phyloP scores from a whole-genome alignment of 2,797 vertebrate genomes.

The Emys orbicularis region DNA sequence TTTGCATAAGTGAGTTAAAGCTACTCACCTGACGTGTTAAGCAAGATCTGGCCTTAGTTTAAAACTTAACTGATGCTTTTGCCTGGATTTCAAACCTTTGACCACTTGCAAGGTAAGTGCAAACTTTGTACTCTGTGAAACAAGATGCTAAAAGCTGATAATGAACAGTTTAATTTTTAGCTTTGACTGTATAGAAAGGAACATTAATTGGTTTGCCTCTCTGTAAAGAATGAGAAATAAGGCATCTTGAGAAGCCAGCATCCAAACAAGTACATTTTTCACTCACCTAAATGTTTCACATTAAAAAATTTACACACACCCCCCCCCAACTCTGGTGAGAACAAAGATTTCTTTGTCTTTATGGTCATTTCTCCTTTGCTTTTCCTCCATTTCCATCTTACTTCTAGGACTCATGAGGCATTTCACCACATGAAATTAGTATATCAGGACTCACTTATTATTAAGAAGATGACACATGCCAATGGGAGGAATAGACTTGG shows the following conservation, averaged over 20 bases:
- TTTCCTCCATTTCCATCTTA: background rate
- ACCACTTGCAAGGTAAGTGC: background rate
- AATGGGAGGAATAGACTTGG: too few species aligned
- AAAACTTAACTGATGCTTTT: background rate
- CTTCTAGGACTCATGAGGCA: background rate
- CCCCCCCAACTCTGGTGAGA: background rate
- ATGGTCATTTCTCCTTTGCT: background rate
- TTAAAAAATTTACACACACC: background rate
- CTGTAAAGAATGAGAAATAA: background rate
- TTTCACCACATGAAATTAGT: background rate
- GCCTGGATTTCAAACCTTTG: background rate
- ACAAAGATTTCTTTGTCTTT: background rate
- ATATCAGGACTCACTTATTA: background rate
- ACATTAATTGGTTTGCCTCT: background rate
- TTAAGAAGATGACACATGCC: background rate
- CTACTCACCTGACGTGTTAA: background rate
- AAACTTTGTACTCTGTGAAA: background rate
- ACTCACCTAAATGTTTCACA: background rate
- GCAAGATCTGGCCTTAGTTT: accelerated
- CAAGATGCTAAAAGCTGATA: background rate
- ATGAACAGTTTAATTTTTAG: background rate
- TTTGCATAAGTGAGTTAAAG: background rate
- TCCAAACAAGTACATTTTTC: background rate
- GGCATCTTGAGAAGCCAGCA: background rate
- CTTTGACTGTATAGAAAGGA: background rate